A percentile compares a stretch with the other conserved stretches of the same genome.
Evolutionary conservation across 2,113 vertebrate genomes (phyloP).

Genomic region (Taxidea taxus): DNA sequence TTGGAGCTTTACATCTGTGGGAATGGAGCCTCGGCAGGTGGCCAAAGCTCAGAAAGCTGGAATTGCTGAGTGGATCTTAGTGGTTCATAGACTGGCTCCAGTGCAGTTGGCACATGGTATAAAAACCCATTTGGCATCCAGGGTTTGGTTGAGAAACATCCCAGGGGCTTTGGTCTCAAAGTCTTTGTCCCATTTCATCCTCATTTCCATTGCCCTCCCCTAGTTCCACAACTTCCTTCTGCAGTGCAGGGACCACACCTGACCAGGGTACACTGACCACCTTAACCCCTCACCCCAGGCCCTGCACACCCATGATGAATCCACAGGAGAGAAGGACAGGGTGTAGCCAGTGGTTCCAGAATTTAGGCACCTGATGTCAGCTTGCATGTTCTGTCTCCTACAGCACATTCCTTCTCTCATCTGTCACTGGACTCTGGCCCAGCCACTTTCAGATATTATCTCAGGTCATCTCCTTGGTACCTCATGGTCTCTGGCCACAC

Average conservation of each 20-base stretch:
- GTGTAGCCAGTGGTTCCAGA: background rate
- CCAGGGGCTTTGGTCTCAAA: background rate
- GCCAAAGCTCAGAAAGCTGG: background rate
- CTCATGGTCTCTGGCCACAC: background rate
- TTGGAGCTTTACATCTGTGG: background rate
- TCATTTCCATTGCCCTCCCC: background rate
- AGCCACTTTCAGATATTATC: background rate
- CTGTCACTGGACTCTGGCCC: background rate
- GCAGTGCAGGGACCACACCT: background rate
- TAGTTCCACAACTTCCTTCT: background rate
- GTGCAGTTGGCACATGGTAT: background rate
- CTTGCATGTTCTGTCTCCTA: background rate
- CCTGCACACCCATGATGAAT: background rate
- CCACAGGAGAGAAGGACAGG: background rate
- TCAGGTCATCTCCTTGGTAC: background rate
- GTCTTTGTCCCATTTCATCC: background rate
- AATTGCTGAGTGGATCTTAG: background rate
- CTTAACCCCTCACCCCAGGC: background rate
- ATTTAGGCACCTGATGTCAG: no score
- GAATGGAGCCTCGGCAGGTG: background rate
- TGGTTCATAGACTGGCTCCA: background rate
- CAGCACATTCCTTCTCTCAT: background rate
- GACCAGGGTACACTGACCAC: fast-evolving
- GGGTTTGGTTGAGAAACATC: background rate
- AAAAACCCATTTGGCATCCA: background rate